These are phyloP conservation scores for Blennius ocellaris DNA, from an alignment of 2,113 vertebrate genomes.

Conservation along the genomic window DNA sequence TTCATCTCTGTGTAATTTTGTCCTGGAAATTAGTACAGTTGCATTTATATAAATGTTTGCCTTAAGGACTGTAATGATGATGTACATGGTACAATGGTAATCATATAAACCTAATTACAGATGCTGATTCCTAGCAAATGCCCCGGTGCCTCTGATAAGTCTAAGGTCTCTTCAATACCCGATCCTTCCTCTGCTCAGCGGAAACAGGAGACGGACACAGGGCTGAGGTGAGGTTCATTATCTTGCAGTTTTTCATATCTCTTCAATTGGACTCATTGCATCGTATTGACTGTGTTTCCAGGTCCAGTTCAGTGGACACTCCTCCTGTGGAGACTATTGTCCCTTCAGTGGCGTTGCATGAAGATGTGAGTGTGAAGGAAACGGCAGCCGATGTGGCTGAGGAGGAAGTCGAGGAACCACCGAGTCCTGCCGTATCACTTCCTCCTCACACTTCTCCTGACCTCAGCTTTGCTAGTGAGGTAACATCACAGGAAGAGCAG, in stretches of 20 bases:
- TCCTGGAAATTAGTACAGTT: too few relatives aligned
- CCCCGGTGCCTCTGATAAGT: conserved; percentile 27
- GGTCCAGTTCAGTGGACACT: conserved; percentile 66
- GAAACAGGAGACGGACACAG: conserved; percentile 47
- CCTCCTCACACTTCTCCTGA: conserved; percentile 83
- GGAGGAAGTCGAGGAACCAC: conserved; percentile 76
- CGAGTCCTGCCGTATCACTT: conserved; percentile 48
- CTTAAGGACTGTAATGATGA: too few relatives aligned
- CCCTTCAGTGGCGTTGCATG: conserved; percentile 33
- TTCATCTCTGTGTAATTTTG: background rate
- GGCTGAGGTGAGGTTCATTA: conserved; percentile 55
- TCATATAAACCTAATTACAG: conserved; percentile 39
- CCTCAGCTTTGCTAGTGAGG: conserved; percentile 86
- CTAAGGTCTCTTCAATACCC: conserved; percentile 22
- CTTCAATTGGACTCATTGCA: background rate
- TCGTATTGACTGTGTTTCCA: conserved; percentile 15
- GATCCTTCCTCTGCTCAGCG: conserved; percentile 26
- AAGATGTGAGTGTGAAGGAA: conserved; percentile 37
- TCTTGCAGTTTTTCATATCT: background rate
- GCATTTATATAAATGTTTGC: too few relatives aligned
- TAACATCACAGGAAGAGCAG: conserved; percentile 44
- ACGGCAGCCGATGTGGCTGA: conserved; percentile 34
- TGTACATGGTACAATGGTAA: too few relatives aligned
- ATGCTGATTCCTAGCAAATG: conserved; percentile 75
- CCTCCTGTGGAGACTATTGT: conserved; percentile 66